phyloP scores from a whole-genome alignment of 2,113 vertebrate genomes.

The Phyllopteryx taeniolatus region DNA sequence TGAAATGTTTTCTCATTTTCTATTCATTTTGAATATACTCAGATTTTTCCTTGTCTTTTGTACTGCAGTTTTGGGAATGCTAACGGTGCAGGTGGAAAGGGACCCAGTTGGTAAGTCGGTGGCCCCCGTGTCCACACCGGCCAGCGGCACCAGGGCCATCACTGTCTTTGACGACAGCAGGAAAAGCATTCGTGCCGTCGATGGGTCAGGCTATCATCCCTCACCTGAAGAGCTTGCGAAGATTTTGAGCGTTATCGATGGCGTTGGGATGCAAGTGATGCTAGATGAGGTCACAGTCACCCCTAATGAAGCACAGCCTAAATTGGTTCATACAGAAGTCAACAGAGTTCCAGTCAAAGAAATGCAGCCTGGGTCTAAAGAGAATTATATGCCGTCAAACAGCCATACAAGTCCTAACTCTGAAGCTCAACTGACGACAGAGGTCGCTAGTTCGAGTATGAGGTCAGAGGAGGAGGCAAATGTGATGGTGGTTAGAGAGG shows the following conservation, averaged over 20 bases:
- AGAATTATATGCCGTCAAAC: background rate
- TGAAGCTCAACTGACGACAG: slow-evolving; percentile 3
- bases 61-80: slow-evolving; percentile 62
- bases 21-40: background rate
- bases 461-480: background rate
- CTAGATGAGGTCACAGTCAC: slow-evolving; percentile 46
- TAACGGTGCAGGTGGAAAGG: slow-evolving; percentile 62
- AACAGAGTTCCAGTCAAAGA: background rate
- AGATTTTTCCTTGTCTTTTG: slow-evolving; percentile 2
- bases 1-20: background rate
- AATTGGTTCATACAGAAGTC: background rate
- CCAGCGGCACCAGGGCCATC: slow-evolving; percentile 10
- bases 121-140: slow-evolving; percentile 45
- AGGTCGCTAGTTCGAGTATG: background rate
- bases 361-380: background rate
- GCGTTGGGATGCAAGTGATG: slow-evolving; percentile 51
- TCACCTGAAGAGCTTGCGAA: slow-evolving; percentile 60
- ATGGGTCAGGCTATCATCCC: slow-evolving; percentile 30
- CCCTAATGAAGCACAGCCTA: slow-evolving; percentile 5
- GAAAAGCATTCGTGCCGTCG: slow-evolving; percentile 54
- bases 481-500: background rate
- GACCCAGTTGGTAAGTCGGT: slow-evolving; percentile 59
- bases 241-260: slow-evolving; percentile 53
- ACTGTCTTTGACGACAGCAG: slow-evolving; percentile 65
- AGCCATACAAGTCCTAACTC: background rate